Base-by-base conservation (phyloP, 2,113 vertebrate genomes). In the Isichthys henryi region DNA sequence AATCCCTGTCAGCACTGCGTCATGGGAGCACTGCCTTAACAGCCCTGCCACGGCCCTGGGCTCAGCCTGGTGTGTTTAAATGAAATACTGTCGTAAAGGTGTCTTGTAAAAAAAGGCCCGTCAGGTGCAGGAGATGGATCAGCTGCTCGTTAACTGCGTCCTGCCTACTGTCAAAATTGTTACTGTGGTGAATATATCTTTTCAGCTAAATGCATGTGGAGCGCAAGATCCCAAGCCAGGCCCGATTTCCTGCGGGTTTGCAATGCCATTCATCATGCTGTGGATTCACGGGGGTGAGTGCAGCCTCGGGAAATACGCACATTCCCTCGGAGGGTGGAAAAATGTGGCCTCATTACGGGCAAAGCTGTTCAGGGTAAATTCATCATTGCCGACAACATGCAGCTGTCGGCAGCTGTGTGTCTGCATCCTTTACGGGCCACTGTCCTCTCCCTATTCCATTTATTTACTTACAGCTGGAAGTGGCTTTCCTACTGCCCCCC, bases 241-340 rank as follows among this genome's bases (percentile, higher is more conserved):
- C 92, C 93, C 87, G 93, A 92, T 94, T 91, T 95, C 94, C 94
- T 94, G 95, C 92, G 92, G 92, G 93, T 93, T 94, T 92, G 93
- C 91, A 91, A 93, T 94, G 93, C 87, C 94, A 93, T 96, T 92
- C 94, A 96, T 96, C 95, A 95, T 91, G 3, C 0, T 35, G 90
- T 87, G 87, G 90, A 93, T 93, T 95, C 95, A 93, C 94, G 94
- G 92, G 94, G 93, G 94, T 94, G 93, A 93, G 91, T 94, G 92
- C 92, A 92, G 92, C 93, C 91, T 94, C 52, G 87, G 91, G 93
- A 92, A 93, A 91, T 93, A 86, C 93, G 92, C 90, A 90, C 92
- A 86, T 92, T 93, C 95, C 95, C 93, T 93, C 94, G 89, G 91
- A 95, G 95, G 96, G 95, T 94, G 94, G 45, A 48, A 95, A 96